Conservation (phyloP, 2,888 invertebrate species). For the Drosophila eohydei region DNA sequence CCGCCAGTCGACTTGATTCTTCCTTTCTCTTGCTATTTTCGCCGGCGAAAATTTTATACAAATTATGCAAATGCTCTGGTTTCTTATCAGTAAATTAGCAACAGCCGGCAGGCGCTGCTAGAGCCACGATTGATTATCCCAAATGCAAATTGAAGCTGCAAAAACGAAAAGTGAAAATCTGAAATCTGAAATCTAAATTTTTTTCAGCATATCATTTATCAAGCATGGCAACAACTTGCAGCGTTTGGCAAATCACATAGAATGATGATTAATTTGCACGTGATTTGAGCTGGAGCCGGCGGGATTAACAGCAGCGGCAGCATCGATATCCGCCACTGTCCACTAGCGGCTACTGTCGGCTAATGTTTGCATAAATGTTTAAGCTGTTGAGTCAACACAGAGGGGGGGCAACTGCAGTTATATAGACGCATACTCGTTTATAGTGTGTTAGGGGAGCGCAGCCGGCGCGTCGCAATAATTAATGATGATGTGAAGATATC, state of each 20-base stretch:
- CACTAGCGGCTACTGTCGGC: constrained; percentile 34
- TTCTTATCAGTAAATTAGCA: constrained; percentile 63
- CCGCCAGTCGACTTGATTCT: background rate
- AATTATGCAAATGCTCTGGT: constrained; percentile 54
- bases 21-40: background rate
- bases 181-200: constrained; percentile 1
- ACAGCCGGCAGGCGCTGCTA: constrained; percentile 44
- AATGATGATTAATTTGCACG: constrained; percentile 70
- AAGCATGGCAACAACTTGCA: constrained; percentile 38
- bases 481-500: constrained; percentile 62
- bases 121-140: constrained; percentile 68
- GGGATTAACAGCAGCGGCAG: constrained; percentile 56
- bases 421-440: background rate
- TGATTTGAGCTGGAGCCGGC: constrained; percentile 48
- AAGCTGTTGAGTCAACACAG: constrained; percentile 73
- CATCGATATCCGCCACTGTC: constrained; percentile 23
- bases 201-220: constrained; percentile 51
- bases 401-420: background rate
- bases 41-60: constrained; percentile 37
- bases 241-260: constrained; percentile 31
- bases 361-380: constrained; percentile 68
- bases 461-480: constrained; percentile 58
- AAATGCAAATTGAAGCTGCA: constrained; percentile 70
- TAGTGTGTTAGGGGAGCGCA: constrained; percentile 16
- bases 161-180: constrained; percentile 27